These are phyloP conservation scores for Circaetus gallicus DNA, from an alignment of 2,113 vertebrate genomes.

Conservation along the genomic window DNA sequence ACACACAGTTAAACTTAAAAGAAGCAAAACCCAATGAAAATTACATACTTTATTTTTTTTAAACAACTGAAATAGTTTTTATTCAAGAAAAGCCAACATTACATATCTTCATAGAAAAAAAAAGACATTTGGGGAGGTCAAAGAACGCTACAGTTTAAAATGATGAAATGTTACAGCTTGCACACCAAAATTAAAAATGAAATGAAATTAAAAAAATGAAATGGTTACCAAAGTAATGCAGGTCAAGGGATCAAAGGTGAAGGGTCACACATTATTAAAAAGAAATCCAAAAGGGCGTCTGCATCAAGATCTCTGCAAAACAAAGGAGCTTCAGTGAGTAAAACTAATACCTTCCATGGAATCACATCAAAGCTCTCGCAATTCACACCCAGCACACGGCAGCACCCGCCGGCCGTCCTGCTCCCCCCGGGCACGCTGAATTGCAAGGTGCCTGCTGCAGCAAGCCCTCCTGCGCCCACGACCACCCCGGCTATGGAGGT, in stretches of 20 bases:
- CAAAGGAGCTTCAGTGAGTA: slow-evolving; percentile 95
- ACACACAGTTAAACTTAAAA: slow-evolving; percentile 68
- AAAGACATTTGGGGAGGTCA: slow-evolving; percentile 70
- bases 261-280: slow-evolving; percentile 98
- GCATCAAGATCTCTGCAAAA: slow-evolving; percentile 97
- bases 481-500: neutral
- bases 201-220: slow-evolving; percentile 95
- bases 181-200: slow-evolving; percentile 84
- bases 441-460: neutral
- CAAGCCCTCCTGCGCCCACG: neutral
- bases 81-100: slow-evolving; percentile 76
- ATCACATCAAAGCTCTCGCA: slow-evolving; percentile 56
- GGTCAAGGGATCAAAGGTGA: slow-evolving; percentile 98
- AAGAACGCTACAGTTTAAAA: slow-evolving; percentile 73
- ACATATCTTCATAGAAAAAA: slow-evolving; percentile 46
- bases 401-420: neutral
- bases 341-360: slow-evolving; percentile 48
- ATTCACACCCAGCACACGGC: neutral
- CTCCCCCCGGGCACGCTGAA: neutral
- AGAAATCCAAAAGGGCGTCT: slow-evolving; percentile 96
- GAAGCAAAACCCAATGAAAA: slow-evolving; percentile 62
- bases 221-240: slow-evolving; percentile 99
- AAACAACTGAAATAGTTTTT: slow-evolving; percentile 70
- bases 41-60: slow-evolving; percentile 65
- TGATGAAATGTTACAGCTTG: slow-evolving; percentile 80